Percentiles rank a stretch among this genome's conserved stretches.
Conservation (phyloP, 2,113 vertebrate species). For the Balaeniceps rex region DNA sequence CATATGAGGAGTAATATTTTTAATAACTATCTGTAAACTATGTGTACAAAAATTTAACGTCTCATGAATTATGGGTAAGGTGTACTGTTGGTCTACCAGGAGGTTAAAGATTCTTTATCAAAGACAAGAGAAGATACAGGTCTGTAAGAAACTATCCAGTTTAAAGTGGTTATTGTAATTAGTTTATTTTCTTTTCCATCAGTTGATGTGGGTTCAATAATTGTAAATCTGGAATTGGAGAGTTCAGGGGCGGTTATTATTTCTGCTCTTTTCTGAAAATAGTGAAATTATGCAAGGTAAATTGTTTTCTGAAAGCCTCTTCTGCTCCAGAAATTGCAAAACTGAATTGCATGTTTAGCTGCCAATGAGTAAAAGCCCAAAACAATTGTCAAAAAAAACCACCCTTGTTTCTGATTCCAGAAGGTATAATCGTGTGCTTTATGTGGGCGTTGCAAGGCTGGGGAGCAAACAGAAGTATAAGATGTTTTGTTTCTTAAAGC, state of each 20-base stretch:
- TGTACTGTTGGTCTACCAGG: background rate
- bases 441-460: background rate
- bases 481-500: background rate
- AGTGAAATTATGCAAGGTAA: background rate
- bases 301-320: background rate
- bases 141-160: background rate
- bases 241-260: background rate
- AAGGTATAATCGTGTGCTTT: background rate
- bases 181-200: background rate
- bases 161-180: background rate
- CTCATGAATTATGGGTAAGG: background rate
- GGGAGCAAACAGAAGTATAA: background rate
- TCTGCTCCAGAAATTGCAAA: background rate
- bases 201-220: background rate
- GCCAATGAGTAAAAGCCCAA: background rate
- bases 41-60: background rate
- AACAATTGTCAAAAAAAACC: background rate
- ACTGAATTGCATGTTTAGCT: background rate
- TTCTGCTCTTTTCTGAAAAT: background rate
- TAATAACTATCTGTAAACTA: background rate
- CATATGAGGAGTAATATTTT: background rate
- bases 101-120: background rate
- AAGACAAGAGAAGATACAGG: background rate
- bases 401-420: background rate
- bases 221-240: background rate